Conservation (phyloP, 2,113 vertebrate species). For the Sinosuthora webbiana region DNA sequence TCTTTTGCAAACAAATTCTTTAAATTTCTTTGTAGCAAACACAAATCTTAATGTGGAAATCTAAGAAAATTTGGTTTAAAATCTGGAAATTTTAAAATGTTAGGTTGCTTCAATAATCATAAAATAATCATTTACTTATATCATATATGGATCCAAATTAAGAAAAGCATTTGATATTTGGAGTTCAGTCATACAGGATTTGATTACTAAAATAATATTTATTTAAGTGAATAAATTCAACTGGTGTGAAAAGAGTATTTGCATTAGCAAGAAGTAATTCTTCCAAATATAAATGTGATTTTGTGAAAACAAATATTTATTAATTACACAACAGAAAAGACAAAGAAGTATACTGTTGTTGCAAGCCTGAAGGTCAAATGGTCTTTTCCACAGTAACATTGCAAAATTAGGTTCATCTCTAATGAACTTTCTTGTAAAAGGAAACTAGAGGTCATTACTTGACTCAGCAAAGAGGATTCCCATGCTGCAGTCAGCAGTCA, state of each 20-base stretch:
- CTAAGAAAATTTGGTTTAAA: background rate
- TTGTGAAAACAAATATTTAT: background rate
- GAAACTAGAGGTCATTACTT: background rate
- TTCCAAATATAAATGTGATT: background rate
- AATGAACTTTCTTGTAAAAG: conserved; percentile 30
- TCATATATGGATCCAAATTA: background rate
- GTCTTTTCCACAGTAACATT: conserved; percentile 21
- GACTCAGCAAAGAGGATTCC: background rate
- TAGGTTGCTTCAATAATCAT: background rate
- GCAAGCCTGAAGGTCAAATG: conserved; percentile 2
- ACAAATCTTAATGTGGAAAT: background rate
- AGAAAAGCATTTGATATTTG: background rate
- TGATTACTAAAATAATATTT: background rate
- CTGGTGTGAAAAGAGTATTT: background rate
- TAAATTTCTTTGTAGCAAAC: background rate
- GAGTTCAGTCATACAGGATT: background rate
- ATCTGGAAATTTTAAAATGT: background rate
- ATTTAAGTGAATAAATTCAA: background rate
- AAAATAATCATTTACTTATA: background rate
- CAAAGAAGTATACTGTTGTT: background rate
- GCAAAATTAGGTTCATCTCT: conserved; percentile 18
- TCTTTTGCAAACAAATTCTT: background rate
- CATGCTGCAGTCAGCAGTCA: background rate
- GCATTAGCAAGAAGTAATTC: background rate
- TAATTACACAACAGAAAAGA: conserved; percentile 13